phyloP scores from a whole-genome alignment of 2,113 vertebrate species.

The Illadopsis cleaveri region DNA sequence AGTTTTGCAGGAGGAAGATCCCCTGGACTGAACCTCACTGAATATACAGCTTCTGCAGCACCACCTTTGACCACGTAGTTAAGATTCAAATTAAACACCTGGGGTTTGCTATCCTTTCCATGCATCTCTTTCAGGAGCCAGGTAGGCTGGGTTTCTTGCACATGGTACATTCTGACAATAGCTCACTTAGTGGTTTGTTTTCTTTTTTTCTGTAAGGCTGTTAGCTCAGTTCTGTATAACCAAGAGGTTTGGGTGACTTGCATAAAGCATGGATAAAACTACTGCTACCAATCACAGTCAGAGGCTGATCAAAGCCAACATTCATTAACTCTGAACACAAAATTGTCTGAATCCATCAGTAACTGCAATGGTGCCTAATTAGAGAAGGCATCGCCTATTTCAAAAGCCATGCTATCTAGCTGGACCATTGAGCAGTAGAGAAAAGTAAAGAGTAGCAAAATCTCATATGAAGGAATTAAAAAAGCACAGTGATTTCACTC shows the following conservation, averaged over 20 bases:
- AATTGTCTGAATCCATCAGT: constrained; percentile 66
- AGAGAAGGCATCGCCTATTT: constrained; percentile 49
- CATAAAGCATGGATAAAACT: constrained; percentile 27
- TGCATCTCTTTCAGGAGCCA: not conserved
- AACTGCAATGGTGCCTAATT: constrained; percentile 53
- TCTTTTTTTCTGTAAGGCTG: not conserved
- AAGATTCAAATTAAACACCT: not conserved
- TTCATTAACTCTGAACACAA: constrained; percentile 67
- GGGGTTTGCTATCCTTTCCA: not conserved
- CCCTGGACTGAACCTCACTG: not conserved
- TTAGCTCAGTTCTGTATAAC: constrained; percentile 2
- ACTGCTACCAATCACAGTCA: constrained; percentile 44
- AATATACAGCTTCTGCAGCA: not conserved
- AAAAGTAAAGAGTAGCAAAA: constrained; percentile 49
- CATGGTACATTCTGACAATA: not conserved
- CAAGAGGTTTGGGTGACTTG: constrained; percentile 45
- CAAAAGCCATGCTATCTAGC: constrained; percentile 56
- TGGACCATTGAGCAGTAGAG: constrained; percentile 53
- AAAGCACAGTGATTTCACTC: constrained; percentile 59
- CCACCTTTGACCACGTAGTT: not conserved
- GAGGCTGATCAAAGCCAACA: constrained; percentile 62
- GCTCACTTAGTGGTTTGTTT: not conserved
- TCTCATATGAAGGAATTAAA: constrained; percentile 50
- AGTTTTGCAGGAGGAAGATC: not conserved
- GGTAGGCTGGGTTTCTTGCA: not conserved